These are phyloP conservation scores for Sebastes cheni DNA, from an alignment of 2,797 vertebrate species.

Conservation along the genomic window DNA sequence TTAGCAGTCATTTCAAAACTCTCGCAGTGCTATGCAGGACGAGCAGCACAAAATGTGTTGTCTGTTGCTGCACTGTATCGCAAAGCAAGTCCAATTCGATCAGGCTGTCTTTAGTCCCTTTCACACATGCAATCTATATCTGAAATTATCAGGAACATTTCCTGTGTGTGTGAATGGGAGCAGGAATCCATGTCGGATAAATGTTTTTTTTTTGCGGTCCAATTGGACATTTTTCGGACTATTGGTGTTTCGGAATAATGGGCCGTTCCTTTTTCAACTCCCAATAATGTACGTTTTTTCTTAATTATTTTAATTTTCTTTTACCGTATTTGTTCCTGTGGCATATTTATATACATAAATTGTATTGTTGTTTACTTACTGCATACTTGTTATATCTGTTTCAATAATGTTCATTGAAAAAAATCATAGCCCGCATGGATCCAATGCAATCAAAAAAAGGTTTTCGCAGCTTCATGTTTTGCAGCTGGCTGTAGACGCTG, in stretches of 20 bases:
- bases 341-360: not conserved
- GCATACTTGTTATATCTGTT: not conserved
- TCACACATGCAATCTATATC: too few relatives aligned
- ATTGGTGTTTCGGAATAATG: too few relatives aligned
- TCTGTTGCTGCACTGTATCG: not conserved
- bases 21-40: not conserved
- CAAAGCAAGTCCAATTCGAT: not conserved
- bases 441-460: not conserved
- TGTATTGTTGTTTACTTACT: not conserved
- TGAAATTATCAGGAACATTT: too few relatives aligned
- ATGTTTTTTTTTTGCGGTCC: too few relatives aligned
- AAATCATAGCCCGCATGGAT: not conserved
- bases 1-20: not conserved
- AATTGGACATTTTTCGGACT: too few relatives aligned
- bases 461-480: not conserved
- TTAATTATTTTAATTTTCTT: too few relatives aligned
- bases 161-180: too few relatives aligned
- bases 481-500: conserved; percentile 6
- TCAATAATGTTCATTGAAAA: not conserved
- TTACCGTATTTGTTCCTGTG: too few relatives aligned
- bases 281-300: too few relatives aligned
- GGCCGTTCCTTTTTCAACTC: too few relatives aligned
- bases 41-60: not conserved
- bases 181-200: too few relatives aligned
- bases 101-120: not conserved